Base-by-base conservation (phyloP, 2,888 invertebrate species). In the Nomada goodeniana region DNA sequence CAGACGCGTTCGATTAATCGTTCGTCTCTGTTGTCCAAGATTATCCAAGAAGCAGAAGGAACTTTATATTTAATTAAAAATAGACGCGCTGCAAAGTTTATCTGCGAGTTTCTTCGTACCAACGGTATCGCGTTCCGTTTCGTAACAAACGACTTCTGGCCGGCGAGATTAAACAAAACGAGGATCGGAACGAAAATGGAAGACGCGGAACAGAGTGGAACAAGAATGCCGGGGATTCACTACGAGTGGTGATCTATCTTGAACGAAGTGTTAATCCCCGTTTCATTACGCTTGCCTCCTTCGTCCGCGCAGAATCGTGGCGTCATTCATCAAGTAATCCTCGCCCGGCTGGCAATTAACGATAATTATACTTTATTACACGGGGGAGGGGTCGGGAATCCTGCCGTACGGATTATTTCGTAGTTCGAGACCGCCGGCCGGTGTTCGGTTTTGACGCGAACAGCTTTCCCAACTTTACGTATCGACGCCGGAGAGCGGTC, bases 321-420 rank as follows among this genome's bases (percentile, higher is more conserved):
- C 47, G 52, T 63, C 67, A 52, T 76, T 68, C 70, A 53, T 72
- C 81, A 63, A 29, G 53, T 65, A 76, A 76, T 76, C 71, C 60
- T 64, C 50, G 36, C 36, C 71, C 26, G 68, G 55, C 44, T 53
- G 47, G 57, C 84, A 86, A 86, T 86, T 86, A 86, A 86, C 72
- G 72, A 61, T 76, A 82, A 86, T 84, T 84, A 76, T 73, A 70
- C 70, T 84, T 83, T 80, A 86, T 80, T 82, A 69, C 70, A 15
- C 47, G 47, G 68, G 57, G 15, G 23, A 23, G 23, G 23, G 29
- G 20, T 11, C 20, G 50, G 50, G n/a, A 15, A 5, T 23, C 9
- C 15, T 26, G 36, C 2, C 15, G 47, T 26, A n/a, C 69, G 71
- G 71, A 74, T 84, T 84, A 81, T 68, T 77, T 70, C 64, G 26